Evolutionary conservation across 2,113 vertebrate genomes (phyloP).

Genomic region (Lucifuga dentata): DNA sequence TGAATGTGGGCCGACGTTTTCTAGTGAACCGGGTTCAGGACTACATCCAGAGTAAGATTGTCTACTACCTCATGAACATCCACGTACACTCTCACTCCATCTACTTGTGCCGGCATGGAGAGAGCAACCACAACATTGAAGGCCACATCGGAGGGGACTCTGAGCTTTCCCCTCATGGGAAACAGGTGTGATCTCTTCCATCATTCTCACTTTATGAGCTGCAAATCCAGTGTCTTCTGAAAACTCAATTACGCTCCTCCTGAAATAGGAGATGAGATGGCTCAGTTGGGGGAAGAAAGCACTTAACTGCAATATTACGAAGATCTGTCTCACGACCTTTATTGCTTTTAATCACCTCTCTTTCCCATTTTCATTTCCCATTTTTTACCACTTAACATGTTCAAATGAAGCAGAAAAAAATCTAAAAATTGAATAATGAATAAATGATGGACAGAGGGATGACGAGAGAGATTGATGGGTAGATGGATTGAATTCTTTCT

Average conservation of each 20-base stretch:
- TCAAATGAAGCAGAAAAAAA: background rate
- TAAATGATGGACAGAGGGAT: background rate
- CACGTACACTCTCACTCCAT: slow-evolving; percentile 95
- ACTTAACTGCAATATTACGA: background rate
- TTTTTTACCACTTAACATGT: background rate
- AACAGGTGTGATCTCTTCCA: slow-evolving; percentile 84
- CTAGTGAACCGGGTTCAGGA: slow-evolving; percentile 96
- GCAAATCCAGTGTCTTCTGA: background rate
- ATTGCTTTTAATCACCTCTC: background rate
- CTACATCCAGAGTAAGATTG: slow-evolving; percentile 99
- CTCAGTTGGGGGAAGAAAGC: background rate
- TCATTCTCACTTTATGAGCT: slow-evolving; percentile 6
- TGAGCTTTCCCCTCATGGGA: slow-evolving; percentile 88
- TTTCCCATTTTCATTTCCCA: slow-evolving; percentile 7
- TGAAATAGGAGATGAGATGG: no score
- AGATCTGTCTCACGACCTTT: slow-evolving; percentile 14
- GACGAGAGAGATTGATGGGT: no score
- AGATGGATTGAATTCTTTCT: background rate
- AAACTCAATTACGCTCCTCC: background rate
- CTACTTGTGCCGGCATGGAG: slow-evolving; percentile 96
- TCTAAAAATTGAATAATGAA: no score
- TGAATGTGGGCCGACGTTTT: slow-evolving; percentile 95
- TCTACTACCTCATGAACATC: slow-evolving; percentile 99
- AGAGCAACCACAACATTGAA: slow-evolving; percentile 91
- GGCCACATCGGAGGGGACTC: slow-evolving; percentile 95